Percentiles rank a stretch among this genome's conserved stretches.
These are phyloP conservation scores for Platalea minor DNA, from an alignment of 2,797 vertebrate genomes.

Conservation along the genomic window DNA sequence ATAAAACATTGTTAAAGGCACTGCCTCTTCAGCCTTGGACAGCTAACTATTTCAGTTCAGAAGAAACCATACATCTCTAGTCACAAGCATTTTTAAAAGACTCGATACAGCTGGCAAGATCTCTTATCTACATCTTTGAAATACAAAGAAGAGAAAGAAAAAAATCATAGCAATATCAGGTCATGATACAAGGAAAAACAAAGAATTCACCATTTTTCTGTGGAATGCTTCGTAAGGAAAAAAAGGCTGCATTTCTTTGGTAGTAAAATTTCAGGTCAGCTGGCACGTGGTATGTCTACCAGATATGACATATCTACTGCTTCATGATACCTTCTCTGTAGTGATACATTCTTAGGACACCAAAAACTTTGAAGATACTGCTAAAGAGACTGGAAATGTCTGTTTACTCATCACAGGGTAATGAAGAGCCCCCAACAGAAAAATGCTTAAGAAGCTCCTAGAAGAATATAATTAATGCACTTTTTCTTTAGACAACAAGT, in stretches of 20 bases:
- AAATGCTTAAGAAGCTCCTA: background rate
- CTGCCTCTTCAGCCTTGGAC: background rate
- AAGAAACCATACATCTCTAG: background rate
- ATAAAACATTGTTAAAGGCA: background rate
- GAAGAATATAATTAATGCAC: background rate
- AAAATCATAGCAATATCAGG: background rate
- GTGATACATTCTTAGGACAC: background rate
- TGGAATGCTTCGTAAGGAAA: background rate
- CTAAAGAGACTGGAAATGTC: background rate
- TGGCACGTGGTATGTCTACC: background rate
- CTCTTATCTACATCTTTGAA: background rate
- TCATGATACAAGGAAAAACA: background rate
- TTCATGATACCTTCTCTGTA: background rate
- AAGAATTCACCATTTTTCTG: background rate
- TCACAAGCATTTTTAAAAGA: background rate
- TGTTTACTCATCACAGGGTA: background rate
- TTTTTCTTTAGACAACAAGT: background rate
- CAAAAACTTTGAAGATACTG: background rate
- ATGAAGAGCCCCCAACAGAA: background rate
- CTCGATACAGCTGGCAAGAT: background rate
- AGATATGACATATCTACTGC: too few species aligned
- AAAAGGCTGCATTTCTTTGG: background rate
- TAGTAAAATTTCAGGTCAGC: background rate
- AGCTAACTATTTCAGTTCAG: fast-evolving
- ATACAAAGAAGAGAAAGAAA: background rate